These are phyloP conservation scores for Strigops habroptila DNA, from an alignment of 2,113 vertebrate genomes.

Conservation along the genomic window DNA sequence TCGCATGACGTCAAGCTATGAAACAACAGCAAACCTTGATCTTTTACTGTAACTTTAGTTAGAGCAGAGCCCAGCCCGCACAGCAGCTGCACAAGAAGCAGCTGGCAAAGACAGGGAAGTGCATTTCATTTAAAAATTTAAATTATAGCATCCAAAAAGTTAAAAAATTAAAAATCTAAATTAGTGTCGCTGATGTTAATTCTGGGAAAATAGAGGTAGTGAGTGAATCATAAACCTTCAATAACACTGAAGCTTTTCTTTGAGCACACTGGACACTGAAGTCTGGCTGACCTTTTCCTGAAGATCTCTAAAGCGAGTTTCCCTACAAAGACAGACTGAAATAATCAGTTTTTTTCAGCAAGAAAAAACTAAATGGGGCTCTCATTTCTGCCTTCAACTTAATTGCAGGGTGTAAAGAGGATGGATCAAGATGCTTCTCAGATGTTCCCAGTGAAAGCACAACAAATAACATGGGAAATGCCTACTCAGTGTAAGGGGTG, in stretches of 20 bases:
- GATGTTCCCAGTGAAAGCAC: neutral
- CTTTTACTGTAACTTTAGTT: neutral
- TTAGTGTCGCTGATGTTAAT: neutral
- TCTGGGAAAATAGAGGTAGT: accelerated
- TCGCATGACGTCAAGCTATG: neutral
- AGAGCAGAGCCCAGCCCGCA: conserved; percentile 3
- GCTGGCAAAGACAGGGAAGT: neutral
- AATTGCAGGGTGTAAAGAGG: neutral
- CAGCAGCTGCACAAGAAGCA: conserved; percentile 56
- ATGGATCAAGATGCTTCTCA: neutral
- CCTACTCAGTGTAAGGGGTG: neutral
- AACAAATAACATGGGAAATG: neutral
- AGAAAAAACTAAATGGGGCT: neutral
- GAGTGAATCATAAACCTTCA: neutral
- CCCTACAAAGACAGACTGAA: neutral
- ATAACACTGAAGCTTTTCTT: neutral
- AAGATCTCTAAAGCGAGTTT: neutral
- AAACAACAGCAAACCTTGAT: conserved; percentile 3
- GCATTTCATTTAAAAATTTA: neutral
- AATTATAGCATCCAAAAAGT: neutral
- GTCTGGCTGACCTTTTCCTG: neutral
- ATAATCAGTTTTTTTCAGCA: neutral
- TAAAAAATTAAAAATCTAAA: accelerated
- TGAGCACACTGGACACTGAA: neutral
- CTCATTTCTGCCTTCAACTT: neutral